A percentile compares a stretch with the other conserved stretches of the same genome.
phyloP scores from a whole-genome alignment of 2,797 vertebrate genomes.

The Perodicticus potto region DNA sequence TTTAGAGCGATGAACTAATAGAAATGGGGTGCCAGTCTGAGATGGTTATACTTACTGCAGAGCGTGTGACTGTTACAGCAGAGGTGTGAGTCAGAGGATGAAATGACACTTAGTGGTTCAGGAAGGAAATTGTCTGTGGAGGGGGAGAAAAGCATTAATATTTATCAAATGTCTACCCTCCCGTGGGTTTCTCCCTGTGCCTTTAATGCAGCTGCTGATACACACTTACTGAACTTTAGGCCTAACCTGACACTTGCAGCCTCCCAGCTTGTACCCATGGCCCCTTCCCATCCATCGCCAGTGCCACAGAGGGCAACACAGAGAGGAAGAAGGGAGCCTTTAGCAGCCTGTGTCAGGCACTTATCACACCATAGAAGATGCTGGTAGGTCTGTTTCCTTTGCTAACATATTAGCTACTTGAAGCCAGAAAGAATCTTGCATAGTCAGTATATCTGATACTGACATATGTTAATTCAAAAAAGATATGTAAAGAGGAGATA shows the following conservation, averaged over 20 bases:
- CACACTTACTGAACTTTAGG: background rate
- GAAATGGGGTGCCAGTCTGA: slow-evolving; percentile 36
- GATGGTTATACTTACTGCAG: slow-evolving; percentile 31
- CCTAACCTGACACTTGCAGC: background rate
- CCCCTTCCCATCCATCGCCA: too few relatives aligned
- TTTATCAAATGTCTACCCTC: slow-evolving; percentile 2
- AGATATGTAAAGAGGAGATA: background rate
- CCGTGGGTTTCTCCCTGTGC: background rate
- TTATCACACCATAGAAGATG: background rate
- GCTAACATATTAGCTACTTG: background rate
- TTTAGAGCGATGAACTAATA: slow-evolving; percentile 67
- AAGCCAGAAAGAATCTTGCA: background rate
- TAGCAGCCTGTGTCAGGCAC: background rate
- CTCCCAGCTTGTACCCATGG: background rate
- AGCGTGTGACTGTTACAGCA: slow-evolving; percentile 32
- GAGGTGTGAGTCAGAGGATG: slow-evolving; percentile 51
- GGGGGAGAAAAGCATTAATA: slow-evolving; percentile 34
- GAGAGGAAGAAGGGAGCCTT: background rate
- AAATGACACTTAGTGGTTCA: slow-evolving; percentile 49
- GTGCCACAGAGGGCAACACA: background rate
- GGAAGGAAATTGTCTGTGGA: slow-evolving; percentile 42
- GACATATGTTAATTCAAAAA: background rate
- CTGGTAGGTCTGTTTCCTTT: background rate
- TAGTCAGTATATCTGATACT: background rate
- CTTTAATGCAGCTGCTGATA: background rate